Evolutionary conservation across 2,888 invertebrate species (phyloP).

Genomic region (Pseudanteris insignis): DNA sequence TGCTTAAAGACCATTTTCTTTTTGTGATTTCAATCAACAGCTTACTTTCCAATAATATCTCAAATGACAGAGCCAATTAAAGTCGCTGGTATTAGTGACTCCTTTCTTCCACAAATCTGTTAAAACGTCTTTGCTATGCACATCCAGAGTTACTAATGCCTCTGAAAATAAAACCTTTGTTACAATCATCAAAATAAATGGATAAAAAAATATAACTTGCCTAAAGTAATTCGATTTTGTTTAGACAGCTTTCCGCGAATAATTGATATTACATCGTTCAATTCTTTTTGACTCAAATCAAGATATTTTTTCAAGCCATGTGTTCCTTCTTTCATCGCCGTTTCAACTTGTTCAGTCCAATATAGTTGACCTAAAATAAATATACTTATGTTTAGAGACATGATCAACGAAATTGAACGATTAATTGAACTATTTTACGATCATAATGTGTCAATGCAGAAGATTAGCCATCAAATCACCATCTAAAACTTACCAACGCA

Average conservation of each 20-base stretch:
- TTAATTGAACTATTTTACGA: too few relatives aligned
- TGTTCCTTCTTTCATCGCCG: slow-evolving; percentile 72
- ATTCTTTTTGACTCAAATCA: slow-evolving; percentile 80
- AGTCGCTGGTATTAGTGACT: slow-evolving; percentile 81
- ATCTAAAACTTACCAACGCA: slow-evolving; percentile 71
- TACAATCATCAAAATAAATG: background rate
- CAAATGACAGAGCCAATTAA: slow-evolving; percentile 89
- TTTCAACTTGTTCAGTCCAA: slow-evolving; percentile 90
- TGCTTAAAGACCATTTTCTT: too few relatives aligned
- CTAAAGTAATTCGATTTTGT: slow-evolving; percentile 88
- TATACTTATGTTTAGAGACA: too few relatives aligned
- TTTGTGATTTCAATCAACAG: background rate
- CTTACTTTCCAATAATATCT: slow-evolving; percentile 85
- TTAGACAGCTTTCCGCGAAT: slow-evolving; percentile 85
- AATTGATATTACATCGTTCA: slow-evolving; percentile 82
- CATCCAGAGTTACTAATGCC: slow-evolving; percentile 90
- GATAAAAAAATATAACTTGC: slow-evolving; percentile 61
- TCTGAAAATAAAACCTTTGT: slow-evolving; percentile 67
- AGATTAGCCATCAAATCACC: too few relatives aligned
- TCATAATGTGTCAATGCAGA: too few relatives aligned
- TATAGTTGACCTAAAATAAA: slow-evolving; percentile 71
- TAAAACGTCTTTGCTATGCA: slow-evolving; percentile 91
- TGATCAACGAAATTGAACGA: too few relatives aligned
- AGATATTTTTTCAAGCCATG: slow-evolving; percentile 74
- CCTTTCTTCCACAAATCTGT: slow-evolving; percentile 73